These are phyloP conservation scores for Elysia chlorotica DNA, from an alignment of 1,140 invertebrate species.

Conservation along the genomic window DNA sequence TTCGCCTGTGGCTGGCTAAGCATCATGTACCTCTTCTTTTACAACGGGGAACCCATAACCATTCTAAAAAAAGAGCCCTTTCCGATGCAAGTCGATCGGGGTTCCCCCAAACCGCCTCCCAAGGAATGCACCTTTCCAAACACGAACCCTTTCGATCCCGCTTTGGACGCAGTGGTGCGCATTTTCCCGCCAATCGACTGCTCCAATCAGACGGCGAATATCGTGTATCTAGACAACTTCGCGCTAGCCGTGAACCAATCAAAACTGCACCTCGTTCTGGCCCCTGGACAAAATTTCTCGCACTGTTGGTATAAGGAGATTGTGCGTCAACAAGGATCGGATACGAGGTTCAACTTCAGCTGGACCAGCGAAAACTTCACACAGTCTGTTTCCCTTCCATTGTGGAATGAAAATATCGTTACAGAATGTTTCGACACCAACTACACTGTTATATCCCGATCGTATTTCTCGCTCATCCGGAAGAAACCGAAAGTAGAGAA, in stretches of 20 bases:
- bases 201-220: background rate
- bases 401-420: background rate
- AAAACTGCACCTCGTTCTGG: background rate
- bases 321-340: background rate
- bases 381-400: background rate
- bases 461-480: background rate
- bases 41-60: no score
- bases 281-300: background rate
- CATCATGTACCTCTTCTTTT: no score
- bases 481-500: background rate
- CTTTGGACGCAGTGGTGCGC: background rate
- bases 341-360: background rate
- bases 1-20: no score
- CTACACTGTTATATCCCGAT: background rate
- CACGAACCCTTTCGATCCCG: background rate
- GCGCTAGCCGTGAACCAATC: background rate
- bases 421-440: background rate
- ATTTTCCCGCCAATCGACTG: background rate
- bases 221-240: background rate
- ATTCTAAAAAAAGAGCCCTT: no score
- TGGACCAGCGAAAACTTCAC: background rate
- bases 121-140: background rate
- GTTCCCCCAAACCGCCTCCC: no score
- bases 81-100: no score
- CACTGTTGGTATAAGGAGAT: background rate